These are phyloP conservation scores for Darevskia nairensis DNA, from an alignment of 2,797 vertebrate species.

Conservation along the genomic window DNA sequence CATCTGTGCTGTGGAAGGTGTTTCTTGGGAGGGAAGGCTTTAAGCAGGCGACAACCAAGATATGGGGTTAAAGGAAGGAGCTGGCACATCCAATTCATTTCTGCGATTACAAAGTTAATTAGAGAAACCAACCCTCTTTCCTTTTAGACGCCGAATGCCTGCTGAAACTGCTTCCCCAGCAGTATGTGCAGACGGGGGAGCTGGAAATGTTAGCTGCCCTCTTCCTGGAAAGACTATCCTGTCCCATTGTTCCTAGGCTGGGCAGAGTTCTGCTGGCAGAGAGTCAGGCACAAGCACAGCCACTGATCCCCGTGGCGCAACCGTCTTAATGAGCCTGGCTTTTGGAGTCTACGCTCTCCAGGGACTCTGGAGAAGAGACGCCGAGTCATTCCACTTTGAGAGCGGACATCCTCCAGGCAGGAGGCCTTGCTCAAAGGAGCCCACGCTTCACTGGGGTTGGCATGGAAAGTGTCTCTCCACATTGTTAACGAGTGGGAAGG, in stretches of 20 bases:
- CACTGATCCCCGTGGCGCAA: constrained; percentile 19
- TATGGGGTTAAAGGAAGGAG: neutral
- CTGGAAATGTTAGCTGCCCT: constrained; percentile 18
- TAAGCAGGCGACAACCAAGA: neutral
- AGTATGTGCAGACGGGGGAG: neutral
- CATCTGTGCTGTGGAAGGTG: neutral
- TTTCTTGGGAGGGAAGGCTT: neutral
- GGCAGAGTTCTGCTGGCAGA: constrained; percentile 5
- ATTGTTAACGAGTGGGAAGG: neutral
- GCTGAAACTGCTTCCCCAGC: rapidly evolving
- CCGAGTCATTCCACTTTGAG: constrained; percentile 52
- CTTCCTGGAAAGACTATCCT: constrained; percentile 57
- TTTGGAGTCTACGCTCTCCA: constrained; percentile 28
- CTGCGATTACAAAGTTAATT: rapidly evolving
- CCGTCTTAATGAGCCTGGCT: constrained; percentile 13
- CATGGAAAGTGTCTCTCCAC: neutral
- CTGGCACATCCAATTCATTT: neutral
- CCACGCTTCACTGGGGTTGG: constrained; percentile 37
- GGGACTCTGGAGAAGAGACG: constrained; percentile 56
- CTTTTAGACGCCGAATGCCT: rapidly evolving
- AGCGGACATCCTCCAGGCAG: constrained; percentile 45
- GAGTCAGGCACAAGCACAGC: constrained; percentile 7
- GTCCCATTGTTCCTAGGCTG: constrained; percentile 59
- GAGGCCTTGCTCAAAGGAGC: constrained; percentile 35
- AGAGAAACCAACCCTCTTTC: neutral